A percentile compares a stretch with the other conserved stretches of the same genome.
These are phyloP conservation scores for Megaceryle maxima DNA, from an alignment of 2,113 vertebrate genomes.

Conservation along the genomic window DNA sequence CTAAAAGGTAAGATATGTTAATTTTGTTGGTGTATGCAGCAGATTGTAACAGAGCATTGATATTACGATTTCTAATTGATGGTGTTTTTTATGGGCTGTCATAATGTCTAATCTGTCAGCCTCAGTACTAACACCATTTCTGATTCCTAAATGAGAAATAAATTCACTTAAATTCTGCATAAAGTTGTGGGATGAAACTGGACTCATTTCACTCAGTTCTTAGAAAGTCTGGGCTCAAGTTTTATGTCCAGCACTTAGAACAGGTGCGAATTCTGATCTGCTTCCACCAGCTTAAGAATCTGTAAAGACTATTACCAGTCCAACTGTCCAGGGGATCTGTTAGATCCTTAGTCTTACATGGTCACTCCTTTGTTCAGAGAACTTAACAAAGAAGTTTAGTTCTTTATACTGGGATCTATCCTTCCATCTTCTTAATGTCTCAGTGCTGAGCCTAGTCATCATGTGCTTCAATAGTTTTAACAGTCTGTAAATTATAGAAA, in stretches of 20 bases:
- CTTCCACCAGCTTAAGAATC: background rate
- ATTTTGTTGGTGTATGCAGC: background rate
- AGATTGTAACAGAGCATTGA: background rate
- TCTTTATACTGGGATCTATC: background rate
- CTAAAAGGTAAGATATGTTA: background rate
- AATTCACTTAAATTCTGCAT: background rate
- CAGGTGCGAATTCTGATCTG: background rate
- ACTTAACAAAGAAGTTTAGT: background rate
- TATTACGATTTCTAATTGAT: background rate
- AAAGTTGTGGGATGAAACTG: background rate
- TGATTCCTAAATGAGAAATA: background rate
- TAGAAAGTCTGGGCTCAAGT: background rate
- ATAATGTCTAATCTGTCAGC: background rate
- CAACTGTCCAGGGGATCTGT: background rate
- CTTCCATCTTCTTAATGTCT: background rate
- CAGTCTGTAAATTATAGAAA: background rate
- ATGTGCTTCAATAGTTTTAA: constrained; percentile 1
- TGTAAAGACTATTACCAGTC: background rate
- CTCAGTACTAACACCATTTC: background rate
- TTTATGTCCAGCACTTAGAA: background rate
- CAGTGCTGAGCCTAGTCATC: background rate
- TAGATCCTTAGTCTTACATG: background rate
- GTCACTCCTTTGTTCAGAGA: background rate
- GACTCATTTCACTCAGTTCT: background rate
- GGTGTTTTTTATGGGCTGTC: background rate